Evolutionary conservation across 2,797 vertebrate species (phyloP).

Genomic region (Lagocephalus sceleratus): DNA sequence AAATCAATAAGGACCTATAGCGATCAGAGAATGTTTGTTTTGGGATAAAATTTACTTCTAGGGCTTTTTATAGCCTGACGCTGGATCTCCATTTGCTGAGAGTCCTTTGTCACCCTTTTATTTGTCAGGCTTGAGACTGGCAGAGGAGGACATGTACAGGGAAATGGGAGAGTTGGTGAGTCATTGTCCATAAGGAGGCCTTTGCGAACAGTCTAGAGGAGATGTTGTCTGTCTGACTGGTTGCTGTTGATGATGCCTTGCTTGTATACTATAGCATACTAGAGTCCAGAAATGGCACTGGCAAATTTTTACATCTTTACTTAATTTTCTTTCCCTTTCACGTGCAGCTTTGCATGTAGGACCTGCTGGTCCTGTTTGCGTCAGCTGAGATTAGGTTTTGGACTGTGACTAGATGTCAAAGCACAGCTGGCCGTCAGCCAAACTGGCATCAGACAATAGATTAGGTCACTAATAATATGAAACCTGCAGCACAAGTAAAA

Average conservation of each 20-base stretch:
- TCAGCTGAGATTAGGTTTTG: no score
- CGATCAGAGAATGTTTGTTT: constrained; percentile 45
- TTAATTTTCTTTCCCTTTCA: background rate
- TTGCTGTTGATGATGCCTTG: constrained; percentile 9
- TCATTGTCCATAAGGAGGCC: constrained; percentile 59
- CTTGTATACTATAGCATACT: constrained; percentile 2
- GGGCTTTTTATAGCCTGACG: constrained; percentile 39
- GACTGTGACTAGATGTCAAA: constrained; percentile 45
- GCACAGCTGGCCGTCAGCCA: constrained; percentile 42
- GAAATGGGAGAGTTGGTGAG: constrained; percentile 55
- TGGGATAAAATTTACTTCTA: constrained; percentile 43
- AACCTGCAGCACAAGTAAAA: constrained; percentile 51
- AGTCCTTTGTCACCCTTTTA: constrained; percentile 57
- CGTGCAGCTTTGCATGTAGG: background rate
- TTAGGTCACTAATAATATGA: constrained; percentile 57
- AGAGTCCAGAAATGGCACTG: background rate
- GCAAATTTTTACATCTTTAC: background rate
- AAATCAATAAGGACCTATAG: constrained; percentile 42
- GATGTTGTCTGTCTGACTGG: constrained; percentile 40
- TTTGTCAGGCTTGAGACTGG: constrained; percentile 45
- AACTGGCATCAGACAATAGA: constrained; percentile 44
- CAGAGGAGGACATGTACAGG: constrained; percentile 37
- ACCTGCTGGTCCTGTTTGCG: no score
- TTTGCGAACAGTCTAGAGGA: constrained; percentile 57
- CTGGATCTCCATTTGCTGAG: constrained; percentile 29